Percentiles rank a stretch among this genome's conserved stretches.
Evolutionary conservation across 1,140 invertebrate species (phyloP).

Genomic region (Aporrectodea caliginosa): DNA sequence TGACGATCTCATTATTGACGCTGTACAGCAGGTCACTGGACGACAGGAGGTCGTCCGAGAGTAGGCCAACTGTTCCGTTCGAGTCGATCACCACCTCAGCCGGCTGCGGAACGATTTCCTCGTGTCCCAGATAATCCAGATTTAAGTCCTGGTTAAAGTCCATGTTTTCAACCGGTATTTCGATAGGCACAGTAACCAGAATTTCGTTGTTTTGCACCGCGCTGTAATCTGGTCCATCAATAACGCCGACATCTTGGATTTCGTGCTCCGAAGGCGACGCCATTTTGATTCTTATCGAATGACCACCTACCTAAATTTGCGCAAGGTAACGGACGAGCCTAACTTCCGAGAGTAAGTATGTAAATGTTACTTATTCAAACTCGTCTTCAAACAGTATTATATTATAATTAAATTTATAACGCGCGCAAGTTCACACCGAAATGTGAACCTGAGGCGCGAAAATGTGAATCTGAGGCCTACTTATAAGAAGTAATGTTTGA

Average conservation of each 20-base stretch:
- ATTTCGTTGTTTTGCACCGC: constrained; percentile 68
- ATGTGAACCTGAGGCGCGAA: no score
- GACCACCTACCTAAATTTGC: no score
- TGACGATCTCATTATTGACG: constrained; percentile 59
- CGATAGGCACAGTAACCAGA: constrained; percentile 41
- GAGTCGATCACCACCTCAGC: constrained; percentile 75
- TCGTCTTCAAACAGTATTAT: no score
- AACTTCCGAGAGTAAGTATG: no score
- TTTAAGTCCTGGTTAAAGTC: constrained; percentile 66
- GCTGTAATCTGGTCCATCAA: constrained; percentile 31
- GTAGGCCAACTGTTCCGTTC: constrained; percentile 61
- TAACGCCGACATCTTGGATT: constrained; percentile 64
- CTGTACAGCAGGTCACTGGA: constrained; percentile 66
- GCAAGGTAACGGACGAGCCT: no score
- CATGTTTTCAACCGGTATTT: constrained; percentile 62
- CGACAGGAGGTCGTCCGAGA: constrained; percentile 47
- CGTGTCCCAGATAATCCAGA: constrained; percentile 64
- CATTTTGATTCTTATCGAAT: not conserved
- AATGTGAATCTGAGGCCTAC: no score
- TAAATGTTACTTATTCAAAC: no score
- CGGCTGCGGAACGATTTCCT: constrained; percentile 74
- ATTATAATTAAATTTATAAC: no score
- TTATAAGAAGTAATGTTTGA: no score
- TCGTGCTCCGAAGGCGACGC: constrained; percentile 47
- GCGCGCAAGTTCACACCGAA: no score